These are phyloP conservation scores for Cinara cedri DNA, from an alignment of 2,888 invertebrate genomes.

Conservation along the genomic window DNA sequence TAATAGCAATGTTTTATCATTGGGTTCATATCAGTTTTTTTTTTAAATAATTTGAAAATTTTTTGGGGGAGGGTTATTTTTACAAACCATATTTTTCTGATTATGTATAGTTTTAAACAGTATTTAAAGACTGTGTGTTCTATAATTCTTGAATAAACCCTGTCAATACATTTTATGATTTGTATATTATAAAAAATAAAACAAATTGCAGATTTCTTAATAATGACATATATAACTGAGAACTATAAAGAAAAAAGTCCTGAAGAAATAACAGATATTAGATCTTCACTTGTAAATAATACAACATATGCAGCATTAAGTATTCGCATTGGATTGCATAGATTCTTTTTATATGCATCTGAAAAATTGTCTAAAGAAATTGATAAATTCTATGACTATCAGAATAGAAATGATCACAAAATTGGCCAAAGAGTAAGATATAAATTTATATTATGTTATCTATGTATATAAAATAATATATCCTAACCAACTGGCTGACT, in stretches of 20 bases:
- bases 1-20: too few species aligned
- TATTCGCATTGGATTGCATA: constrained; percentile 84
- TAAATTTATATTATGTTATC: background rate
- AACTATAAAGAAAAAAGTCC: constrained; percentile 73
- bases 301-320: constrained; percentile 89
- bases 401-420: constrained; percentile 68
- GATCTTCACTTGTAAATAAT: constrained; percentile 96
- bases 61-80: background rate
- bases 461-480: too few species aligned
- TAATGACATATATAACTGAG: constrained; percentile 87
- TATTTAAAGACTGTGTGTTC: background rate
- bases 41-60: background rate
- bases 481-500: too few species aligned
- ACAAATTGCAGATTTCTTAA: constrained; percentile 74
- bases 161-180: background rate
- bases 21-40: background rate
- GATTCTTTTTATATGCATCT: constrained; percentile 69
- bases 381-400: constrained; percentile 70
- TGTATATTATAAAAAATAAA: background rate
- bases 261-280: constrained; percentile 82
- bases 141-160: background rate
- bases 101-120: background rate
- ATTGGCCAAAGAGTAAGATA: constrained; percentile 71
- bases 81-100: background rate
- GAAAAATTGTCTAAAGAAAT: constrained; percentile 66